phyloP scores from a whole-genome alignment of 2,888 invertebrate species.

The Scrobipalpa costella region DNA sequence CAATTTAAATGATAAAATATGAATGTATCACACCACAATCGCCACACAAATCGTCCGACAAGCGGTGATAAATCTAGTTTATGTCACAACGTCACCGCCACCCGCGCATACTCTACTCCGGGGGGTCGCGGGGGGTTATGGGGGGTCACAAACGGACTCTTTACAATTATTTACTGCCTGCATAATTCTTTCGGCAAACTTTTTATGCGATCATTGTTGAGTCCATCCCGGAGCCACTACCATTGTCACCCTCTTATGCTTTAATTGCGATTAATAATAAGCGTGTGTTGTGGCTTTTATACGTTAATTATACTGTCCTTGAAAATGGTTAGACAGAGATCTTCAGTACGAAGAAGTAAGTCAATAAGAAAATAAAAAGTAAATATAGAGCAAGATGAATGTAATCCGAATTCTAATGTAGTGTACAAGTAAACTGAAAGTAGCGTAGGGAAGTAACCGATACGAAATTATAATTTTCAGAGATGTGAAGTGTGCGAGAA shows the following conservation, averaged over 20 bases:
- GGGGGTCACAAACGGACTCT: conserved; percentile 53
- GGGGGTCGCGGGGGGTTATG: conserved; percentile 23
- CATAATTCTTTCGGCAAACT: conserved; percentile 53
- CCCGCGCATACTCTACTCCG: conserved; percentile 50
- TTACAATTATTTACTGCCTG: conserved; percentile 60
- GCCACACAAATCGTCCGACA: conserved; percentile 26
- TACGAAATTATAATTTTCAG: too few species aligned
- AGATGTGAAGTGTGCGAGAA: too few species aligned
- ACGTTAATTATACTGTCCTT: too few species aligned
- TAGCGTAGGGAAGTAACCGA: too few species aligned
- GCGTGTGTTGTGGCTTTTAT: too few species aligned
- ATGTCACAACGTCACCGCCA: conserved; percentile 40
- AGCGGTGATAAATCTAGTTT: conserved; percentile 26
- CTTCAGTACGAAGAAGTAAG: too few species aligned
- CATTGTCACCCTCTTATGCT: neutral
- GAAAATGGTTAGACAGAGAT: too few species aligned
- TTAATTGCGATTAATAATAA: neutral
- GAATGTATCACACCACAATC: conserved; percentile 12
- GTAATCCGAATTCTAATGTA: too few species aligned
- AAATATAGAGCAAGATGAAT: too few species aligned
- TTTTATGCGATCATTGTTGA: conserved; percentile 61
- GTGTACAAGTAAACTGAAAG: too few species aligned
- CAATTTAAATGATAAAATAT: conserved; percentile 7
- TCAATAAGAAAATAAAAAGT: too few species aligned
- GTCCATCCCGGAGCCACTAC: conserved; percentile 39